Conservation (phyloP, 2,113 vertebrate genomes). For the Noturus placidus region DNA sequence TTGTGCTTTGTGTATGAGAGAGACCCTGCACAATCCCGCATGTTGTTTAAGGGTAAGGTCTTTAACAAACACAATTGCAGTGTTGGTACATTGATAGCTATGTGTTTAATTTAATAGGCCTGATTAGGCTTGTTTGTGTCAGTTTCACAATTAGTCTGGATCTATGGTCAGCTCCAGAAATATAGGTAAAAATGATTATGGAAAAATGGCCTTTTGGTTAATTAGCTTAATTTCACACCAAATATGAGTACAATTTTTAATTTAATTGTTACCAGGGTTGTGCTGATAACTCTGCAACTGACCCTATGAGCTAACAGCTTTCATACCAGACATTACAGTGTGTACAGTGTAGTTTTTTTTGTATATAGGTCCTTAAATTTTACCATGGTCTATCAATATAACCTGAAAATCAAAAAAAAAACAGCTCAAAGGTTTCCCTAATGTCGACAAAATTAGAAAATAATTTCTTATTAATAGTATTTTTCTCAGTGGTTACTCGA, state of each 20-base stretch:
- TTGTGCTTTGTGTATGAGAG: slow-evolving; percentile 89
- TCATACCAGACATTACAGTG: not conserved
- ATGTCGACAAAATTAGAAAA: not conserved
- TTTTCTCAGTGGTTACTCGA: not conserved
- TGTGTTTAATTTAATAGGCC: not conserved
- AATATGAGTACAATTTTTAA: not conserved
- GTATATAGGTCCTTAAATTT: not conserved
- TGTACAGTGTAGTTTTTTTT: not conserved
- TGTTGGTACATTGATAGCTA: not conserved
- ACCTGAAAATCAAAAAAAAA: not conserved
- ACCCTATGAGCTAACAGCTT: not conserved
- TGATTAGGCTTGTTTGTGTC: not conserved
- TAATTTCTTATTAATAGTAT: not conserved
- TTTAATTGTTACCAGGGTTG: not conserved
- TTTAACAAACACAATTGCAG: not conserved
- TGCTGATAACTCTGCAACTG: not conserved
- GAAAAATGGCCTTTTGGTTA: not conserved
- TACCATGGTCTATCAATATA: not conserved
- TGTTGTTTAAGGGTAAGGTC: slow-evolving; percentile 85
- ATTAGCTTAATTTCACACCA: not conserved
- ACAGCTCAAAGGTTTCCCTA: not conserved
- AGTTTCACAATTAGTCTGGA: not conserved
- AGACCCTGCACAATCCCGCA: slow-evolving; percentile 79
- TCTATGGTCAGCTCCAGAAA: not conserved
- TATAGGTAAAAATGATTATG: not conserved